phyloP scores from a whole-genome alignment of 1,140 invertebrate genomes.

The Apis mellifera region DNA sequence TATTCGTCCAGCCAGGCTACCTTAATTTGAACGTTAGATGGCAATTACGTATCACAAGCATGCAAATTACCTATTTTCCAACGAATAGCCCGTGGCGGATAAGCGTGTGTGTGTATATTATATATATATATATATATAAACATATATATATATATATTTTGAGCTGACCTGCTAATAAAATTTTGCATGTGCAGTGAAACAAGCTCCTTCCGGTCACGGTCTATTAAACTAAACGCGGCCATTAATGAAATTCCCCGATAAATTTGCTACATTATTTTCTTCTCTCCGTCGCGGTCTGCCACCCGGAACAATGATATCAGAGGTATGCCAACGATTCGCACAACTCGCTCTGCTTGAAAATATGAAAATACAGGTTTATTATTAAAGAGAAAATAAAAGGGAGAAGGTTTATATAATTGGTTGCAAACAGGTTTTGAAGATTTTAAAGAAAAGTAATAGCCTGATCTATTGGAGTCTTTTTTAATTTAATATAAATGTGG shows the following conservation, averaged over 20 bases:
- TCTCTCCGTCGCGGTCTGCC: neutral
- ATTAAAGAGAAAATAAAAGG: too few relatives aligned
- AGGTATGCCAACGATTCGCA: neutral
- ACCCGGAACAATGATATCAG: neutral
- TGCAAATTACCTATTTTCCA: conserved; percentile 52
- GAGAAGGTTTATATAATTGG: too few relatives aligned
- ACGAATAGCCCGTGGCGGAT: neutral
- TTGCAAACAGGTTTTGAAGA: too few relatives aligned
- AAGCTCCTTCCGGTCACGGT: conserved; percentile 23
- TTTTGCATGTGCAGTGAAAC: conserved; percentile 18
- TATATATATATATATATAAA: too few relatives aligned
- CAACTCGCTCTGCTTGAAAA: neutral
- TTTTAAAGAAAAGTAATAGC: too few relatives aligned
- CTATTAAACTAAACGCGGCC: conserved; percentile 5
- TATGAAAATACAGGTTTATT: too few relatives aligned
- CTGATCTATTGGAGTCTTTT: too few relatives aligned
- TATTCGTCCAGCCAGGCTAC: conserved; percentile 46
- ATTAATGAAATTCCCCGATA: conserved; percentile 21
- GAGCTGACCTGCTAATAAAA: conserved; percentile 19
- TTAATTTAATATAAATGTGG: too few relatives aligned
- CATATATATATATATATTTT: neutral
- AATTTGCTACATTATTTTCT: neutral
- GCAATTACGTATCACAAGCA: conserved; percentile 56
- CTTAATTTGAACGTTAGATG: conserved; percentile 60
- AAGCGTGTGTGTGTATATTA: neutral